Evolutionary conservation across 2,113 vertebrate species (phyloP).

Genomic region (Pitta sordida): DNA sequence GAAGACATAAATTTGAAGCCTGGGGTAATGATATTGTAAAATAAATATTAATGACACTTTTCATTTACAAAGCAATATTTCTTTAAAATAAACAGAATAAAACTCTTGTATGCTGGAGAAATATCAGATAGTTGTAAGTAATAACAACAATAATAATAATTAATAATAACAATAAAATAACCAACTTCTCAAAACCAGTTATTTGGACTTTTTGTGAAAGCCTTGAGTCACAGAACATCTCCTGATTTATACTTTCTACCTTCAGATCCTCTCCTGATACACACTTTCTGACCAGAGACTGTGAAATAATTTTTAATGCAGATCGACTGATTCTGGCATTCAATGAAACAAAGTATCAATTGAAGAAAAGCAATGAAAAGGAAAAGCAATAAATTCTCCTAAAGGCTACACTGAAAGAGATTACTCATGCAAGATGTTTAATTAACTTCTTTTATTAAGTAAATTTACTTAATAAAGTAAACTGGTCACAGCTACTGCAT

Average conservation of each 20-base stretch:
- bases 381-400: neutral
- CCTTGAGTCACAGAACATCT: neutral
- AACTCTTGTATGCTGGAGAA: accelerated
- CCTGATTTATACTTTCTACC: neutral
- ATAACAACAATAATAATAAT: neutral
- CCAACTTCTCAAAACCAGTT: neutral
- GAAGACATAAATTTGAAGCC: neutral
- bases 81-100: neutral
- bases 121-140: neutral
- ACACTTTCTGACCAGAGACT: neutral
- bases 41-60: neutral
- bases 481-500: neutral
- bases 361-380: neutral
- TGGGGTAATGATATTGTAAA: neutral
- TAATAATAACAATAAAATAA: too few species aligned
- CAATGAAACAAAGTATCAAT: neutral
- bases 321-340: neutral
- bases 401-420: neutral
- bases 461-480: neutral
- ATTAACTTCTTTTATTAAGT: constrained; percentile 32
- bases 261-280: neutral
- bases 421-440: constrained; percentile 13
- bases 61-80: neutral
- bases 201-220: neutral
- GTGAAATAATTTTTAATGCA: neutral